Conservation (phyloP, 1,140 invertebrate genomes). For the Sycophaga agraensis region DNA sequence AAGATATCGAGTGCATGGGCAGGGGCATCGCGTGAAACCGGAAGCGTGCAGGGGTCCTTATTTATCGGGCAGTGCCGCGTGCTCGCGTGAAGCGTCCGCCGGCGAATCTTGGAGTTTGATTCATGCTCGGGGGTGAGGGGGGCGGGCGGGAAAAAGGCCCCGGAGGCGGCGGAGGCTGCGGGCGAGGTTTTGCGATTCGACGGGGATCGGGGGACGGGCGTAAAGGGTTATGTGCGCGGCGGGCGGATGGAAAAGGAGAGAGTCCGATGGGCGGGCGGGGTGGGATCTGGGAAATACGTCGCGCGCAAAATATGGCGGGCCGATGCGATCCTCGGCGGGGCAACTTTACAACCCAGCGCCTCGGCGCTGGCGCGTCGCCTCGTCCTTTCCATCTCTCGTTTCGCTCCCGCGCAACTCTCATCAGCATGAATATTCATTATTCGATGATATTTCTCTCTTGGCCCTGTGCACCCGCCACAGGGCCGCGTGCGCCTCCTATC, state of each 20-base stretch:
- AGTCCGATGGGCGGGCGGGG: no score
- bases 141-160: background rate
- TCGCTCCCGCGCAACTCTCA: conserved; percentile 53
- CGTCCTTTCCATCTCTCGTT: conserved; percentile 47
- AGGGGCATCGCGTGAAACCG: no score
- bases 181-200: conserved; percentile 31
- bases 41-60: no score
- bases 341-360: conserved; percentile 53
- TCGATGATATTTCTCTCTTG: conserved; percentile 58
- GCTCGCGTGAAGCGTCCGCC: no score
- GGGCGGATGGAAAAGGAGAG: conserved; percentile 24
- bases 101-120: conserved; percentile 13
- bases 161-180: background rate
- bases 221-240: conserved; percentile 16
- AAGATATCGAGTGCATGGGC: no score
- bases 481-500: conserved; percentile 34
- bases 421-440: conserved; percentile 60
- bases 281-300: conserved; percentile 46
- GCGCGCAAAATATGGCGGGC: conserved; percentile 52
- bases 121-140: background rate
- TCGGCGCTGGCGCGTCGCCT: conserved; percentile 43
- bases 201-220: conserved; percentile 32
- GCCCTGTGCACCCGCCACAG: conserved; percentile 30
- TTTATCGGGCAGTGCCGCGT: no score
- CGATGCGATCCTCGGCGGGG: conserved; percentile 55